Evolutionary conservation across 2,797 vertebrate genomes (phyloP), one percentile per base, ranked within the genome.

Genomic region (Eptatretus atami): DNA sequence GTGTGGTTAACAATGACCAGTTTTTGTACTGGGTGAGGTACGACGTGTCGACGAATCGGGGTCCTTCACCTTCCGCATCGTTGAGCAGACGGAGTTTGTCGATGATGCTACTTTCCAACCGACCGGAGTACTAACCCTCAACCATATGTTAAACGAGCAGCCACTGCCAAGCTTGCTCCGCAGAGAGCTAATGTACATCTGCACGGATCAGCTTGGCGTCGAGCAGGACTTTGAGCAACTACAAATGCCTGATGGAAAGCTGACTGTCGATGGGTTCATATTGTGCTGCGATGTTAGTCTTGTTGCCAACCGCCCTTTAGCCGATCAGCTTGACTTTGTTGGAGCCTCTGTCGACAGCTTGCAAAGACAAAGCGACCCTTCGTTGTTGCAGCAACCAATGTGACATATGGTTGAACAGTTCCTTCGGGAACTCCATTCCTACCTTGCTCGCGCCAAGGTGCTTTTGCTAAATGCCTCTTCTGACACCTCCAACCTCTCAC

Each of bases 201-300:
- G 92, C 78, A 98, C 92, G 67, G 92, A 98, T 78, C 92, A 98
- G 66, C 81, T 98, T 31, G 90, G 90, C 73, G 75, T 98, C 74
- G 90, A 98, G 73, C 90, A 96, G 80, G 92, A 96, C 77, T 98
- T 98, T 71, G 92, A 98, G 73, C 90, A 98, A 75, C 95, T 93
- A 73, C 90, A 98, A 74, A 98, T 98, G 92, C 84, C 90, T 13
- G 92, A 98, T 70, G 92, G 92, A 64, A 95, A 93, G 71, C 76
- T 96, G 66, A 92, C 70, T 72, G 75, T 93, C 15, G 92, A 98
- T 64, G 85, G 81, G 31, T 96, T 94, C 76, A 68, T 99, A 68
- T 77, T 99, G 69, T 95, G 92, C 76, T 83, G 96, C 67, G 92
- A 99, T 0, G 80, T 99, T 54, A 94, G 90, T 75, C 93, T 94